Conservation (phyloP, 2,888 invertebrate species). For the Zeuzera pyrina region DNA sequence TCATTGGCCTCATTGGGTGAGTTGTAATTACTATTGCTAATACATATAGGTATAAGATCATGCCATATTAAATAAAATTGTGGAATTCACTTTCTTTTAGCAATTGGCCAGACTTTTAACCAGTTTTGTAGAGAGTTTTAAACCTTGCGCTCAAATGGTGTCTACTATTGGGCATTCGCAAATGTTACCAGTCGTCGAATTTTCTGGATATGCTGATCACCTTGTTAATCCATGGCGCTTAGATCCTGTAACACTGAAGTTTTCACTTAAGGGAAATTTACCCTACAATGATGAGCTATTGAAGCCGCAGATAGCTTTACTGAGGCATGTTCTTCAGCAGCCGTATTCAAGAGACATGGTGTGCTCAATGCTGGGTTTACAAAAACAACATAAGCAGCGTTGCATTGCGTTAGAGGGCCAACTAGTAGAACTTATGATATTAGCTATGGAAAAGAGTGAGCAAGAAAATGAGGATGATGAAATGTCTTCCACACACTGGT, state of each 20-base stretch:
- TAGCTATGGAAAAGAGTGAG: conserved; percentile 94
- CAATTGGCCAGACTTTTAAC: conserved; percentile 89
- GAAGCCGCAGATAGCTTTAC: conserved; percentile 89
- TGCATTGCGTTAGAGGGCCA: conserved; percentile 94
- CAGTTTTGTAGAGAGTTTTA: conserved; percentile 93
- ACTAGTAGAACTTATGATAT: conserved; percentile 90
- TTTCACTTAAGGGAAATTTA: conserved; percentile 77
- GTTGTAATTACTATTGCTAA: conserved; percentile 12
- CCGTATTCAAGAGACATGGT: conserved; percentile 98
- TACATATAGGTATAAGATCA: too few relatives aligned
- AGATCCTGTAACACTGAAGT: conserved; percentile 84
- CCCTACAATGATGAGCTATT: conserved; percentile 92
- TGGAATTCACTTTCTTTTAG: conserved; percentile 52
- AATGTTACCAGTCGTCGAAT: conserved; percentile 95
- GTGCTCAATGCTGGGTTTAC: conserved; percentile 93
- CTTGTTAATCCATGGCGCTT: conserved; percentile 94
- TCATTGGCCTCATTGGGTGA: conserved; percentile 93
- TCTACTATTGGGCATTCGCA: conserved; percentile 91
- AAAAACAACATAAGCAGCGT: conserved; percentile 91
- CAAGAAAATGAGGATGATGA: conserved; percentile 74
- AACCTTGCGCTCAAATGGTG: conserved; percentile 95
- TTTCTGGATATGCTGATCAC: conserved; percentile 92
- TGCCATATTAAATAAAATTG: conserved; percentile 1
- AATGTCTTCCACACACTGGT: conserved; percentile 80
- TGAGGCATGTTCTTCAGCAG: conserved; percentile 93